phyloP scores from a whole-genome alignment of 1,140 invertebrate genomes.

The Hormaphis cornu region DNA sequence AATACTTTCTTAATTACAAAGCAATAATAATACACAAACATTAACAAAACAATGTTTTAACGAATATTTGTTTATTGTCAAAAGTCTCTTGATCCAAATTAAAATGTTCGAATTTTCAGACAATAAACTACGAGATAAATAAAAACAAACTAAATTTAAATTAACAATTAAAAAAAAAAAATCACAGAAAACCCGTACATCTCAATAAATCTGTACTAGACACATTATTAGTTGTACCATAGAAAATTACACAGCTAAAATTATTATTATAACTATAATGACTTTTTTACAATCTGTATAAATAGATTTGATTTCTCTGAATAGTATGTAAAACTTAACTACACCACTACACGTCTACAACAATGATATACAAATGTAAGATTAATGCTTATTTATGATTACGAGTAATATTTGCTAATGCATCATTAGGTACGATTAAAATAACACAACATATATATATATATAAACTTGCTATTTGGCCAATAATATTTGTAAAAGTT shows the following conservation, averaged over 20 bases:
- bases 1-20: not conserved
- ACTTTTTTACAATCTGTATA: conserved; percentile 19
- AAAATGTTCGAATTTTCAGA: not conserved
- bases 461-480: not conserved
- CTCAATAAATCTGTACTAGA: conserved; percentile 6
- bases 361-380: not conserved
- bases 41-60: not conserved
- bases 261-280: not conserved
- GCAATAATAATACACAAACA: not conserved
- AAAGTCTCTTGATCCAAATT: conserved; percentile 24
- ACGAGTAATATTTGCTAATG: not conserved
- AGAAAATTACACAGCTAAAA: conserved; percentile 4
- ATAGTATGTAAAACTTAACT: not conserved
- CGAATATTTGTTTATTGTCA: conserved; percentile 19
- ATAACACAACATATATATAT: conserved; percentile 12
- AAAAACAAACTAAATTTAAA: conserved; percentile 24
- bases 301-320: conserved; percentile 6
- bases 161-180: conserved; percentile 13
- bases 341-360: not conserved
- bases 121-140: conserved; percentile 2
- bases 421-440: not conserved
- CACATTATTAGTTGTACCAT: not conserved
- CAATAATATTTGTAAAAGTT: not conserved
- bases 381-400: not conserved
- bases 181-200: conserved; percentile 25